A percentile compares a stretch with the other conserved stretches of the same genome.
Conservation (phyloP, 1,140 invertebrate genomes). For the Aphaenogaster rudis region DNA sequence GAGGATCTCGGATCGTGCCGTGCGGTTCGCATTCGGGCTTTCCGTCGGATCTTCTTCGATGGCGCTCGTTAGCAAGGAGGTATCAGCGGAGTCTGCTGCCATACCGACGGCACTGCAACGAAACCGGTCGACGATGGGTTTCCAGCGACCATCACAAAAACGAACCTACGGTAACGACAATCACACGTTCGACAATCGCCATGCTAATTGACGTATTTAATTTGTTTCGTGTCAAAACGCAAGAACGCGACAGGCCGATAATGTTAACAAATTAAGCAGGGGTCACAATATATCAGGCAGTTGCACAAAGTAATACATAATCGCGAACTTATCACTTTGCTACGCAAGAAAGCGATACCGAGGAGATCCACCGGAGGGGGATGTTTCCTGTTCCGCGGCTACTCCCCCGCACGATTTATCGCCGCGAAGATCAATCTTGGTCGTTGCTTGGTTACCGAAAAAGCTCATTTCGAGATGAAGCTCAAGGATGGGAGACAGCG, state of each 20-base stretch:
- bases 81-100: constrained; percentile 45
- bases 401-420: neutral
- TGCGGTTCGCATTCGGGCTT: neutral
- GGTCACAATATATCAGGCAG: neutral
- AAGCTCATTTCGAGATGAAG: constrained; percentile 2
- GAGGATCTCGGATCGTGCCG: neutral
- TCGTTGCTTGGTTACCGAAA: neutral
- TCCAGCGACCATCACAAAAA: neutral
- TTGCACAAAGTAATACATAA: neutral
- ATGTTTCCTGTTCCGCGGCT: neutral
- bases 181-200: neutral
- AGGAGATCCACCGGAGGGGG: neutral
- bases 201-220: constrained; percentile 2
- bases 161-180: constrained; percentile 6
- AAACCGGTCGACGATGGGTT: constrained; percentile 17
- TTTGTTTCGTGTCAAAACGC: neutral
- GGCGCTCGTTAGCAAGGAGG: constrained; percentile 52
- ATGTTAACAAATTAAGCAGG: constrained; percentile 1
- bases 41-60: constrained; percentile 32
- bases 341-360: neutral
- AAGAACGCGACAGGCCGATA: neutral
- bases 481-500: neutral
- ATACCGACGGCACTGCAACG: constrained; percentile 59
- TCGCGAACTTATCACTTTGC: neutral
- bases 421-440: too few species aligned